Conservation (phyloP, 2,888 invertebrate genomes). For the Magallana nippona region DNA sequence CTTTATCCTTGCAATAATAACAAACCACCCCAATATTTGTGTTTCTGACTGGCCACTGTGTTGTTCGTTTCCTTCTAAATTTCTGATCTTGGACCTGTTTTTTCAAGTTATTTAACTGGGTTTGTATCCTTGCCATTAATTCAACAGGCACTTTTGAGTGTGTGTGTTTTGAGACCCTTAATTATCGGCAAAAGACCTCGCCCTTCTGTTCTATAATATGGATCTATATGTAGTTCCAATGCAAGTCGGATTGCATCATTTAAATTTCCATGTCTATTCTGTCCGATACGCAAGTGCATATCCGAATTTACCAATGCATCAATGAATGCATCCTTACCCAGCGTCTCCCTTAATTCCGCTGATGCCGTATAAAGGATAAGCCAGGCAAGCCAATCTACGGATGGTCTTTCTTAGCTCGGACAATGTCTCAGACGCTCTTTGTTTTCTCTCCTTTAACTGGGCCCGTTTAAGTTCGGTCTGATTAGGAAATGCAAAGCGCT, state of each 20-base stretch:
- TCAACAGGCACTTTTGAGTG: neutral
- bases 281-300: no score
- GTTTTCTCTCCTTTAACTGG: no score
- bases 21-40: neutral
- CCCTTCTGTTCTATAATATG: neutral
- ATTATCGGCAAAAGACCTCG: neutral
- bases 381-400: no score
- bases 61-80: no score
- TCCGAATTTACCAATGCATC: neutral
- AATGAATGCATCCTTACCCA: no score
- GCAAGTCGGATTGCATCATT: neutral
- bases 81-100: neutral
- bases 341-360: no score
- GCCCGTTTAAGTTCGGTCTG: no score
- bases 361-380: no score
- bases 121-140: neutral
- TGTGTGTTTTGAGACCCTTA: neutral
- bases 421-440: neutral
- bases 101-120: neutral
- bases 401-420: constrained; percentile 17
- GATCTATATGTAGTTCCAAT: neutral
- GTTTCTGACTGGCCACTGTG: no score
- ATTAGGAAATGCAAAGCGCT: no score
- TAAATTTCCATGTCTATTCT: no score
- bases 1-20: neutral